phyloP scores from a whole-genome alignment of 2,113 vertebrate species.

The Panthera tigris region DNA sequence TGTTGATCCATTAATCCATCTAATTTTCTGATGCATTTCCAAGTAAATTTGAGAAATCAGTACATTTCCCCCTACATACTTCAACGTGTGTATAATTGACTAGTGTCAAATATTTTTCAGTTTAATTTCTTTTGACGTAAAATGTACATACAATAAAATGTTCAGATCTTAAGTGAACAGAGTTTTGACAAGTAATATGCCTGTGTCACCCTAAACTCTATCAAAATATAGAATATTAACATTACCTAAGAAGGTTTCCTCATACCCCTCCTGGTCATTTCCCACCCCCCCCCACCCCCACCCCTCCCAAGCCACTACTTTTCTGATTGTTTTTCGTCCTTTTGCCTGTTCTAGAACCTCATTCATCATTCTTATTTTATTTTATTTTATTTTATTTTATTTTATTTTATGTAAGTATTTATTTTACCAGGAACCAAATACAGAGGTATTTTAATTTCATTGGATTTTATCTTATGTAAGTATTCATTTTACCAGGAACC shows the following conservation, averaged over 20 bases:
- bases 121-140: neutral
- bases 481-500: too few species aligned
- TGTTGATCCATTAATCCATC: neutral
- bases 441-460: too few species aligned
- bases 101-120: neutral
- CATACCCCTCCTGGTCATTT: neutral
- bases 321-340: neutral
- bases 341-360: neutral
- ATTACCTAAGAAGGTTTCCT: neutral
- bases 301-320: neutral
- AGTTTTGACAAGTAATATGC: neutral
- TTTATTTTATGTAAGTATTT: too few species aligned
- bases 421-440: too few species aligned
- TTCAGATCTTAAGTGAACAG: neutral
- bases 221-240: neutral
- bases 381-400: too few species aligned
- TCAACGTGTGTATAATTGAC: neutral
- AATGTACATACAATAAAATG: neutral
- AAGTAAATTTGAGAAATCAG: neutral
- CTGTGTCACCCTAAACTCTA: neutral
- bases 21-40: neutral
- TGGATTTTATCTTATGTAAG: too few species aligned
- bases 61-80: neutral
- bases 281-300: neutral
- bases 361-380: neutral